Conservation (phyloP, 1,140 invertebrate species). For the Brachystomella parvula region DNA sequence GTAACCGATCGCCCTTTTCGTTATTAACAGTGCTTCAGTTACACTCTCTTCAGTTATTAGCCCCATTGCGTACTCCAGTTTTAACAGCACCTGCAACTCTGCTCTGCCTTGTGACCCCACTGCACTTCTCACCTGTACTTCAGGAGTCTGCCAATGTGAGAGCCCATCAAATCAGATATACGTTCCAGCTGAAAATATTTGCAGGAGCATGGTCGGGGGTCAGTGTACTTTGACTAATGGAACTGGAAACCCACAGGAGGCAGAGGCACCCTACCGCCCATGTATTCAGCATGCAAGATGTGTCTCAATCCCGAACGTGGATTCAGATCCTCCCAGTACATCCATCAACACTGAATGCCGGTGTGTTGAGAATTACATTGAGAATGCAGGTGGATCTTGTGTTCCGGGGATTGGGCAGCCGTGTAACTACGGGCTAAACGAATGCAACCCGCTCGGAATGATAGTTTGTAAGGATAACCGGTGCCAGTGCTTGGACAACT, state of each 20-base stretch:
- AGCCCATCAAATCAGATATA: slow-evolving; percentile 32
- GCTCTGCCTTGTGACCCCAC: slow-evolving; percentile 7
- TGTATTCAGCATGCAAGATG: slow-evolving; percentile 29
- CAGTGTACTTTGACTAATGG: slow-evolving; percentile 7
- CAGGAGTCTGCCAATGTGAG: slow-evolving; percentile 27
- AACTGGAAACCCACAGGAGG: neutral
- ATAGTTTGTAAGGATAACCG: slow-evolving; percentile 27
- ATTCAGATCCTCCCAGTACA: neutral
- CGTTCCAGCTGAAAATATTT: neutral
- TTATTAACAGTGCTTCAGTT: no score
- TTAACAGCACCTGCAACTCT: slow-evolving; percentile 11
- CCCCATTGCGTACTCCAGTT: neutral
- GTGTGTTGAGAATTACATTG: slow-evolving; percentile 21
- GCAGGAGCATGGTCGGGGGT: slow-evolving; percentile 24
- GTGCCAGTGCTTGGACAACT: slow-evolving; percentile 24
- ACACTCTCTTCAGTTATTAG: no score
- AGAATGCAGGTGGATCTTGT: slow-evolving; percentile 24
- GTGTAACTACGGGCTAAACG: slow-evolving; percentile 22
- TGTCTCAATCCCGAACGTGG: neutral
- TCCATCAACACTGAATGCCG: slow-evolving; percentile 26
- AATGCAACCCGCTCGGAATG: slow-evolving; percentile 33
- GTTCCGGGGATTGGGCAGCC: slow-evolving; percentile 29
- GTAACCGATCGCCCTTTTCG: no score
- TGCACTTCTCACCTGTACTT: slow-evolving; percentile 16
- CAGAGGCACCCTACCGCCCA: neutral